phyloP scores from a whole-genome alignment of 2,888 invertebrate genomes.

The Ypsolopha scabrella region DNA sequence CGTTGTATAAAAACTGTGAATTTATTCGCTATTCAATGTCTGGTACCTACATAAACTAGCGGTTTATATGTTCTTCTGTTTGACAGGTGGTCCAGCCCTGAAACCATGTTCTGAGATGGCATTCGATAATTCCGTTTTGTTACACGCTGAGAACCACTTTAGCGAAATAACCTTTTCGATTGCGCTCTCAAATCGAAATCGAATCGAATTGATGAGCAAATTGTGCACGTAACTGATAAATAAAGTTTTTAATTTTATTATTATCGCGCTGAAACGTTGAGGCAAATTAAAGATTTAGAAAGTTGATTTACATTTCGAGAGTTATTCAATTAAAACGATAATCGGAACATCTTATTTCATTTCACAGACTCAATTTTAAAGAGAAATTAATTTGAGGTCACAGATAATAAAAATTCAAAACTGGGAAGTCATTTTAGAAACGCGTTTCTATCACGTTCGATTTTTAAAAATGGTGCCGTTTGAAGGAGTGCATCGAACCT shows the following conservation, averaged over 20 bases:
- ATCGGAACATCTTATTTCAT: slow-evolving; percentile 23
- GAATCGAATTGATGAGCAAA: neutral
- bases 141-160: slow-evolving; percentile 45
- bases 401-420: slow-evolving; percentile 14
- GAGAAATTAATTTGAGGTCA: slow-evolving; percentile 18
- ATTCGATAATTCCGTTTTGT: slow-evolving; percentile 30
- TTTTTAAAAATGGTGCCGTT: slow-evolving; percentile 54
- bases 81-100: slow-evolving; percentile 39
- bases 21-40: slow-evolving; percentile 42
- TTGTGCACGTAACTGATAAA: slow-evolving; percentile 20
- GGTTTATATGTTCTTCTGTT: slow-evolving; percentile 45
- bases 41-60: slow-evolving; percentile 44
- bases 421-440: slow-evolving; percentile 43
- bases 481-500: slow-evolving; percentile 52
- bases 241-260: slow-evolving; percentile 27
- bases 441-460: slow-evolving; percentile 44
- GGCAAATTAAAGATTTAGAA: neutral
- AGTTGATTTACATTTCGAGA: neutral
- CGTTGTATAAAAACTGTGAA: slow-evolving; percentile 51
- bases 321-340: slow-evolving; percentile 4
- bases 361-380: neutral
- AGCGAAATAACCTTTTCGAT: slow-evolving; percentile 18
- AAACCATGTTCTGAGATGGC: slow-evolving; percentile 32
- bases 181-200: neutral
- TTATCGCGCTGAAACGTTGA: neutral